Evolutionary conservation across 2,113 vertebrate genomes (phyloP), one percentile per base, ranked within the genome.

Genomic region (Tachuris rubrigastra): DNA sequence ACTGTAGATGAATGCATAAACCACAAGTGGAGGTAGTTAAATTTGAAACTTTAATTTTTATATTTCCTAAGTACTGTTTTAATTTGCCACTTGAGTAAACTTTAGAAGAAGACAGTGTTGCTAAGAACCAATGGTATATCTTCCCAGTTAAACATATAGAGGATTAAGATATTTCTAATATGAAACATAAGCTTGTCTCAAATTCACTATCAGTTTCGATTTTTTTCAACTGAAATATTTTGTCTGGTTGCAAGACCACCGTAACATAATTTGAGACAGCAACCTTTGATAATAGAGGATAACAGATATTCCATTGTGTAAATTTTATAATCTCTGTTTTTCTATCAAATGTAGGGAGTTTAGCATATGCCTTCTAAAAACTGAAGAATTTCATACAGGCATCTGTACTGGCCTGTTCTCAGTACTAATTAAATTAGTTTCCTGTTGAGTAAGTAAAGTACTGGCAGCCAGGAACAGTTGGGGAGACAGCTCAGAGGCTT

Each of bases 341-440:
- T 80, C 31, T 37, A 66, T 62, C 63, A 62, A n/a, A 90, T 66
- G 25, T n/a, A 76, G 53, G 25, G 41, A 85, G 24, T 83, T 82
- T 8, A 89, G 67, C 74, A 77, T 42, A 89, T 83, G 63, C 50
- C 63, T 96, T 93, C 85, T 80, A 59, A 90, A 95, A 93, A 74
- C 44, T 69, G 67, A 77, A 91, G 71, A 91, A 94, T 81, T 93
- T 83, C 84, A 90, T 72, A 90, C 24, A 83, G 85, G 47, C 79
- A 74, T 95, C 50, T 87, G 82, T 90, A 90, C 71, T 84, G 85
- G 92, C 60, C 93, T 93, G 92, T 65, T 96, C 82, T 90, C 93
- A 94, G 85, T 81, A 88, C 83, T 95, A 96, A 96, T 96, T 95
- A 95, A 96, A 96, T 97, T 92, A 96, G 96, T 93, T 97, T 97